Evolutionary conservation across 1,140 invertebrate species (phyloP).

Genomic region (Tenebrio molitor): DNA sequence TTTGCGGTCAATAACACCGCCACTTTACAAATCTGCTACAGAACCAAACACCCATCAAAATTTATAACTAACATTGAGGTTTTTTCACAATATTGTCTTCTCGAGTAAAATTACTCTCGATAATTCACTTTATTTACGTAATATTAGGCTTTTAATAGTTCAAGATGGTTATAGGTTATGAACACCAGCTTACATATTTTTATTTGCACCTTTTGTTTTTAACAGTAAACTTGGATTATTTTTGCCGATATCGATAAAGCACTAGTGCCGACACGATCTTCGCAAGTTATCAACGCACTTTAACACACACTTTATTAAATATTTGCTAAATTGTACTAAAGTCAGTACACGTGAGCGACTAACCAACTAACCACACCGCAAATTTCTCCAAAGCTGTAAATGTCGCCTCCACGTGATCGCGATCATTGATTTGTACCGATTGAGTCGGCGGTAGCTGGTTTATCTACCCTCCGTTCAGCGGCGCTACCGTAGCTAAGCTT

Average conservation of each 20-base stretch:
- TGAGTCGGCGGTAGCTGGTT: too few relatives aligned
- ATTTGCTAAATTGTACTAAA: background rate
- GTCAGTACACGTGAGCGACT: slow-evolving; percentile 14
- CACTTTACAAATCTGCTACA: background rate
- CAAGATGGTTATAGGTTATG: slow-evolving; percentile 20
- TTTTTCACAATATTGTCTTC: background rate
- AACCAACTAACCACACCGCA: slow-evolving; percentile 31
- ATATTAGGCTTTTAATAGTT: slow-evolving; percentile 33
- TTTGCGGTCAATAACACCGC: slow-evolving; percentile 34
- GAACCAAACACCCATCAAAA: background rate
- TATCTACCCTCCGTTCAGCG: too few relatives aligned
- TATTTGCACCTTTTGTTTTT: slow-evolving; percentile 35
- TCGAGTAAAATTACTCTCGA: background rate
- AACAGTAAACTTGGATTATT: slow-evolving; percentile 37
- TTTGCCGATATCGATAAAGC: background rate
- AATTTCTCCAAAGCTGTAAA: slow-evolving; percentile 10
- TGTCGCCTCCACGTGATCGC: slow-evolving; percentile 26
- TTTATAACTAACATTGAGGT: background rate
- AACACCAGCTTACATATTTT: slow-evolving; percentile 32
- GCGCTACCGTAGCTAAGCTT: too few relatives aligned
- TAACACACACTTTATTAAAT: slow-evolving; percentile 27
- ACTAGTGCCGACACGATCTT: background rate
- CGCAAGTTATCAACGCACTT: background rate
- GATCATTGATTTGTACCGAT: slow-evolving; percentile 26
- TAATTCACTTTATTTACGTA: slow-evolving; percentile 23